Evolutionary conservation across 1,140 invertebrate species (phyloP).

Genomic region (Apis laboriosa): DNA sequence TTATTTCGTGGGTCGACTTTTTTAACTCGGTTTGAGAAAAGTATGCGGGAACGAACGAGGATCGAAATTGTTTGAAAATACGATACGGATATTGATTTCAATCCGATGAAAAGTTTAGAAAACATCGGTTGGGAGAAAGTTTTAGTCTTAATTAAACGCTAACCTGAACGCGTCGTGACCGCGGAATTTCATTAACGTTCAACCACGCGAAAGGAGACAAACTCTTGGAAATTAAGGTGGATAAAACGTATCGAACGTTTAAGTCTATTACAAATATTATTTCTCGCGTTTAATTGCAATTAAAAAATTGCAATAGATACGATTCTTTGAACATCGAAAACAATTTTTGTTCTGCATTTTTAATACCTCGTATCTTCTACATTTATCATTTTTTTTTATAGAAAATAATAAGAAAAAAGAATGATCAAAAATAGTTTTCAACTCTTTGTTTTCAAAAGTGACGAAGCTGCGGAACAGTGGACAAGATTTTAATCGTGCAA

Average conservation of each 20-base stretch:
- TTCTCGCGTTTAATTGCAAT: no score
- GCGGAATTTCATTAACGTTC: constrained; percentile 40
- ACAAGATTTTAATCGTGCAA: constrained; percentile 17
- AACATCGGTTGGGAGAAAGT: background rate
- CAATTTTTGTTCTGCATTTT: no score
- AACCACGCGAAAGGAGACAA: background rate
- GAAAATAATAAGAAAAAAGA: no score
- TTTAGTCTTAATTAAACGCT: constrained; percentile 34
- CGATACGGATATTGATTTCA: background rate
- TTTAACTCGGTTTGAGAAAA: background rate
- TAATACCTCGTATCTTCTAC: no score
- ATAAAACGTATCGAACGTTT: background rate
- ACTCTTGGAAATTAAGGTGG: background rate
- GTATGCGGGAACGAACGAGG: background rate
- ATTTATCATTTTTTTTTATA: no score
- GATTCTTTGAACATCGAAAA: no score
- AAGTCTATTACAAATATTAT: no score
- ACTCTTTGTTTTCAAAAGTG: no score
- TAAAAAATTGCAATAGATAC: no score
- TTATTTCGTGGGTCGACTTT: no score
- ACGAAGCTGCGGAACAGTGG: no score
- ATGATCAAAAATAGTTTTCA: no score
- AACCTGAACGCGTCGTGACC: background rate
- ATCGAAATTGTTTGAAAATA: constrained; percentile 8
- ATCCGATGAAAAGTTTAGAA: constrained; percentile 13